phyloP scores from a whole-genome alignment of 2,113 vertebrate species.

The Triplophysa tibetana region DNA sequence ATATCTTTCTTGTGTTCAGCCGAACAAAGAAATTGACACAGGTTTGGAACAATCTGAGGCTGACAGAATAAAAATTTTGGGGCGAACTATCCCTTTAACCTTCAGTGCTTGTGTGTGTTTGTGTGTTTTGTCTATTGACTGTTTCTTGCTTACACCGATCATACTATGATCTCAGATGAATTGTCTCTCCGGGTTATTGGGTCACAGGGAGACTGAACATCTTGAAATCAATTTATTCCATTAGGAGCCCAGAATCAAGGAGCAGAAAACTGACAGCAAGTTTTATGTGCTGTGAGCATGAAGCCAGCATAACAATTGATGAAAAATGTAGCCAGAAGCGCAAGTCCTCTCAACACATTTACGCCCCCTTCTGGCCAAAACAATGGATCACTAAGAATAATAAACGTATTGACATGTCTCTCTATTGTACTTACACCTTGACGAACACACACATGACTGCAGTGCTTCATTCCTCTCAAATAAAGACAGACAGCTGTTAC shows the following conservation, averaged over 20 bases:
- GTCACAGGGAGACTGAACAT: constrained; percentile 25
- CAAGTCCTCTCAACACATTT: not conserved
- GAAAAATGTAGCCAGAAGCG: constrained; percentile 1
- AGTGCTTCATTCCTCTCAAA: no score
- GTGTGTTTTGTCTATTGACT: not conserved
- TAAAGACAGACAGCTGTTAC: no score
- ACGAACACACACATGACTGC: no score
- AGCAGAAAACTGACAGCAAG: constrained; percentile 14
- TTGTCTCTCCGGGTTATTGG: constrained; percentile 14
- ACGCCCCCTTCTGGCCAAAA: not conserved
- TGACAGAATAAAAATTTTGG: no score
- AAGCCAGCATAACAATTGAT: not conserved
- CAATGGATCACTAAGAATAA: no score
- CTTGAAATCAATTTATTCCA: constrained; percentile 31
- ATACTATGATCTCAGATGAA: constrained; percentile 27
- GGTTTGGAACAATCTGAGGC: no score
- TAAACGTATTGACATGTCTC: no score
- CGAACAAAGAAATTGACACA: no score
- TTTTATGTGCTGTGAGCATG: constrained; percentile 4
- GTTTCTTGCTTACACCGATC: constrained; percentile 6
- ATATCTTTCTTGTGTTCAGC: no score
- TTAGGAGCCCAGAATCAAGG: constrained; percentile 7
- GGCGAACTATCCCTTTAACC: no score
- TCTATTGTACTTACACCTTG: no score
- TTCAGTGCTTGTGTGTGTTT: no score